Conservation (phyloP, 2,888 invertebrate species). For the Epinotia ramella region DNA sequence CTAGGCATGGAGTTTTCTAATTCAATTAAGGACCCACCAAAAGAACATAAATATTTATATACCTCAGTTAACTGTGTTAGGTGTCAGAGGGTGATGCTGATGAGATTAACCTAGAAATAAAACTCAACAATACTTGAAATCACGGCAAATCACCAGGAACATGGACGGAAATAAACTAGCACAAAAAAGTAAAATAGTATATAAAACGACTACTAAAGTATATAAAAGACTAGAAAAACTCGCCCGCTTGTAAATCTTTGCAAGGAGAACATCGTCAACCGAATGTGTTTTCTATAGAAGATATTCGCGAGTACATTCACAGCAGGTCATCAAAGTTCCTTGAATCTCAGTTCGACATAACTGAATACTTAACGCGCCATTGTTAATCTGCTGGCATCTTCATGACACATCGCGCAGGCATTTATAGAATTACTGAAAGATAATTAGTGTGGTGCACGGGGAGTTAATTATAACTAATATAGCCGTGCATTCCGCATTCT, state of each 20-base stretch:
- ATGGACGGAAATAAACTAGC: not conserved
- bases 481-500: not conserved
- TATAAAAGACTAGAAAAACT: not conserved
- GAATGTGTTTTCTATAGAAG: not conserved
- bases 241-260: too few relatives aligned
- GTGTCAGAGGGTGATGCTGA: not conserved
- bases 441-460: not conserved
- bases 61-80: not conserved
- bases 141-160: too few relatives aligned
- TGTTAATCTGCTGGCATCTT: slow-evolving; percentile 19
- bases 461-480: not conserved
- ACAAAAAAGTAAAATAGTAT: too few relatives aligned
- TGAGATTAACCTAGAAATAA: not conserved
- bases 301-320: not conserved
- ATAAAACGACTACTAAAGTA: too few relatives aligned
- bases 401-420: slow-evolving; percentile 5
- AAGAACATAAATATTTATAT: not conserved
- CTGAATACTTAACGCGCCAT: slow-evolving; percentile 24
- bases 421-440: slow-evolving; percentile 11
- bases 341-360: slow-evolving; percentile 13
- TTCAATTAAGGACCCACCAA: too few relatives aligned
- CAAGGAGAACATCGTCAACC: not conserved
- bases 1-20: too few relatives aligned
- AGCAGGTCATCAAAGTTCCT: slow-evolving; percentile 14
- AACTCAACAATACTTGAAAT: not conserved